Percentiles rank a stretch among this genome's conserved stretches.
phyloP scores from a whole-genome alignment of 2,797 vertebrate genomes.

The Rhynchotus rufescens region DNA sequence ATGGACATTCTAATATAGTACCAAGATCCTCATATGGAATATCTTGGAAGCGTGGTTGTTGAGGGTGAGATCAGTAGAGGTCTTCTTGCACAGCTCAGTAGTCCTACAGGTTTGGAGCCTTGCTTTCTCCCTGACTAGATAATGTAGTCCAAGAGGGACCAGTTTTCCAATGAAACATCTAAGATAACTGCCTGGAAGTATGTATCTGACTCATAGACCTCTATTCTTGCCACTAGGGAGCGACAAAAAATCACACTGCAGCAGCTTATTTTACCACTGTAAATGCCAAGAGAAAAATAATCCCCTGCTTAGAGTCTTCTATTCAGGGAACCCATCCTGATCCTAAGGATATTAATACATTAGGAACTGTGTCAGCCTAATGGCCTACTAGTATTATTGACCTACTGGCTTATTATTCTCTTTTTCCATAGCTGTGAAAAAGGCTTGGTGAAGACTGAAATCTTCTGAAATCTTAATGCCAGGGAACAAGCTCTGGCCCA shows the following conservation, averaged over 20 bases:
- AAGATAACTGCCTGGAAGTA: not conserved
- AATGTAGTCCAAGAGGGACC: not conserved
- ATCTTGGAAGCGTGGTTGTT: not conserved
- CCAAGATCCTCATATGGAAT: not conserved
- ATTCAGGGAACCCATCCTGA: not conserved
- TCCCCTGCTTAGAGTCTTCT: not conserved
- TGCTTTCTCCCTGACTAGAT: not conserved
- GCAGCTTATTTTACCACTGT: not conserved
- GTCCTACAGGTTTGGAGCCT: not conserved
- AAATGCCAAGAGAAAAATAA: not conserved
- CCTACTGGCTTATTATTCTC: conserved; percentile 17
- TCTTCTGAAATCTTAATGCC: conserved; percentile 16
- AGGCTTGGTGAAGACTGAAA: not conserved
- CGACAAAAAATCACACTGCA: conserved; percentile 70
- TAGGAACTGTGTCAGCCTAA: not conserved
- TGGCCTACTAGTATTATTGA: not conserved
- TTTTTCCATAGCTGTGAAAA: not conserved
- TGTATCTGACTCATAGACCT: not conserved
- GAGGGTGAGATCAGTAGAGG: not conserved
- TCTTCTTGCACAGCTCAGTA: not conserved
- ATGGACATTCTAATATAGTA: not conserved
- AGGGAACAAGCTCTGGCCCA: not conserved
- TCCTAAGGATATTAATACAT: not conserved
- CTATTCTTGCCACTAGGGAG: conserved; percentile 61
- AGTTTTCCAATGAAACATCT: not conserved